A percentile compares a stretch with the other conserved stretches of the same genome.
Conservation (phyloP, 2,113 vertebrate species). For the Poeciliopsis prolifica region DNA sequence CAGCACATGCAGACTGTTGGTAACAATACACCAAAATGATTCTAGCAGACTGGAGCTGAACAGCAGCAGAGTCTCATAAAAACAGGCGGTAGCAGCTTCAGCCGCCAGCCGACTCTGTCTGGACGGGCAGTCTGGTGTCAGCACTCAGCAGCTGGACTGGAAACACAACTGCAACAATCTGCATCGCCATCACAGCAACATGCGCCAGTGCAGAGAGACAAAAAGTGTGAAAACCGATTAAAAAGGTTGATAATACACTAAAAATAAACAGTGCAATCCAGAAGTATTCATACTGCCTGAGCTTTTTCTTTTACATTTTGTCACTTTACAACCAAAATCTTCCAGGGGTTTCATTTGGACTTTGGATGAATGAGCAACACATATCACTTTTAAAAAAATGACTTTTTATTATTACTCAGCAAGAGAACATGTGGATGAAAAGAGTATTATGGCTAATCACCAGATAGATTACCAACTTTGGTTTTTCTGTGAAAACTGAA, state of each 20-base stretch:
- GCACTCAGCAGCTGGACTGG: slow-evolving; percentile 21
- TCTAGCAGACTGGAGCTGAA: slow-evolving; percentile 46
- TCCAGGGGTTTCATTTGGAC: not conserved
- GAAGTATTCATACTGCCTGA: not conserved
- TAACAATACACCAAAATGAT: slow-evolving; percentile 41
- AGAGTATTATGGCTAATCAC: not conserved
- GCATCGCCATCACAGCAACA: not conserved
- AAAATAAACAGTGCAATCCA: not conserved
- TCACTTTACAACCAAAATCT: not conserved
- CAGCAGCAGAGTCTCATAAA: slow-evolving; percentile 49
- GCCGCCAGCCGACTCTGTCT: slow-evolving; percentile 34
- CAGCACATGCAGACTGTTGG: slow-evolving; percentile 24
- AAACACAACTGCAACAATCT: slow-evolving; percentile 12
- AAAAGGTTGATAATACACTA: not conserved
- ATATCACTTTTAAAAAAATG: not conserved
- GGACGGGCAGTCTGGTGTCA: slow-evolving; percentile 56
- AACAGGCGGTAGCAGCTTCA: slow-evolving; percentile 51
- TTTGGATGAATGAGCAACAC: not conserved
- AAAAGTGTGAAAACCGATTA: not conserved
- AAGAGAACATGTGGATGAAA: not conserved
- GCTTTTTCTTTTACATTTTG: not conserved
- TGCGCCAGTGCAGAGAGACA: not conserved
- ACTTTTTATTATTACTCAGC: not conserved
- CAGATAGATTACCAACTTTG: not conserved
- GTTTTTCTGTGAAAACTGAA: not conserved